These are phyloP conservation scores for Notodonta ziczac DNA, from an alignment of 2,888 invertebrate genomes.

Conservation along the genomic window DNA sequence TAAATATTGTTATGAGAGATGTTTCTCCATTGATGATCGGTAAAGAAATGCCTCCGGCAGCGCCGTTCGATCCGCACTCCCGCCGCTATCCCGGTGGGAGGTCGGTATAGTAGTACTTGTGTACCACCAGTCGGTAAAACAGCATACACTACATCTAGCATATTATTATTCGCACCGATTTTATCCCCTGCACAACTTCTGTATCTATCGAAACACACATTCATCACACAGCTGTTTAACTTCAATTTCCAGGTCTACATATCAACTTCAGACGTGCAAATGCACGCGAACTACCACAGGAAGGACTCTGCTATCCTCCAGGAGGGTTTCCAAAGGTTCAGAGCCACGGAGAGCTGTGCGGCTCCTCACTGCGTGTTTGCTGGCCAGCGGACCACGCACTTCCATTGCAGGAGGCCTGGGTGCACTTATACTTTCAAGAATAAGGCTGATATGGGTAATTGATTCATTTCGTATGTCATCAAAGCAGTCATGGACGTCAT, in stretches of 20 bases:
- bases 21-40: too few species aligned
- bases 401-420: slow-evolving; percentile 95
- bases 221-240: neutral
- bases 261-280: slow-evolving; percentile 99
- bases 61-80: too few species aligned
- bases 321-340: slow-evolving; percentile 98
- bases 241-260: slow-evolving; percentile 91
- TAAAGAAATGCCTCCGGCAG: too few species aligned
- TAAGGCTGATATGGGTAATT: slow-evolving; percentile 98
- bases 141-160: too few species aligned
- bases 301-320: slow-evolving; percentile 99
- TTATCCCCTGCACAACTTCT: too few species aligned
- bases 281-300: slow-evolving; percentile 99
- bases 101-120: too few species aligned
- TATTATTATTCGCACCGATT: too few species aligned
- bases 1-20: too few species aligned
- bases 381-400: slow-evolving; percentile 98
- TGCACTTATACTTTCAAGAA: slow-evolving; percentile 99
- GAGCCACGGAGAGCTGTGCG: slow-evolving; percentile 98
- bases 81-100: too few species aligned
- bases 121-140: too few species aligned
- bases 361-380: slow-evolving; percentile 96
- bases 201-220: too few species aligned
- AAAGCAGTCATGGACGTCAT: neutral
- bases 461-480: neutral